Percentiles rank a stretch among this genome's conserved stretches.
phyloP scores from a whole-genome alignment of 64 coral and sea anemone genomes.

The Astreopora myriophthalma region DNA sequence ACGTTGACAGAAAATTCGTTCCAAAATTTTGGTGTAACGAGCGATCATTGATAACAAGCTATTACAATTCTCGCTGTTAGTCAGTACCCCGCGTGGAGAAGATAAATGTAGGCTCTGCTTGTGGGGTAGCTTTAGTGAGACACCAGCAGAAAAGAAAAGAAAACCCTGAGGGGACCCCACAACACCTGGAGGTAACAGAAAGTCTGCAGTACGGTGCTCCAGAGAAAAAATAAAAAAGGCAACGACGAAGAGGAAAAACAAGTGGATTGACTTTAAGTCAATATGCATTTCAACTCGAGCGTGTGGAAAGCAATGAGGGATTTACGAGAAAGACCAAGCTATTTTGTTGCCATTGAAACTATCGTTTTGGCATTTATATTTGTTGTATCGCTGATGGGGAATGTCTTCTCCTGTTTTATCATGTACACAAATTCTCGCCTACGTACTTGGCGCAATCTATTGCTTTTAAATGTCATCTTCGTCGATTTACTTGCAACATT shows the following conservation, averaged over 20 bases:
- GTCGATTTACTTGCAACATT: slow-evolving; percentile 59
- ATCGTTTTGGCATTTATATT: slow-evolving; percentile 35
- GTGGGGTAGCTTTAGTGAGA: no score
- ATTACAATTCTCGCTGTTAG: no score
- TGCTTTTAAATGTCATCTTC: slow-evolving; percentile 75
- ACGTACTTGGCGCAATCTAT: slow-evolving; percentile 83
- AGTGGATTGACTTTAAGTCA: not conserved
- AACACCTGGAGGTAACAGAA: not conserved
- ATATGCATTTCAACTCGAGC: not conserved
- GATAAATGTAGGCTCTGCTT: no score
- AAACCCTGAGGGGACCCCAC: no score
- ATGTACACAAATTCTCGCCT: slow-evolving; percentile 72
- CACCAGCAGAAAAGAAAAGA: no score
- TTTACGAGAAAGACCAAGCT: slow-evolving; percentile 35
- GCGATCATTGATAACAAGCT: no score
- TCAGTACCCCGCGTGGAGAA: no score
- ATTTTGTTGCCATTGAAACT: slow-evolving; percentile 54
- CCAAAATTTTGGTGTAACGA: no score
- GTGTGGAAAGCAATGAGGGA: slow-evolving; percentile 50
- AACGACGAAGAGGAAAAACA: not conserved
- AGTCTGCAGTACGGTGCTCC: not conserved
- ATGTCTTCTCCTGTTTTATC: slow-evolving; percentile 67
- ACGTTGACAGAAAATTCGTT: no score
- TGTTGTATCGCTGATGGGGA: slow-evolving; percentile 43
- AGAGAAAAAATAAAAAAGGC: not conserved